Evolutionary conservation across 2,113 vertebrate species (phyloP).

Genomic region (Murina feae): DNA sequence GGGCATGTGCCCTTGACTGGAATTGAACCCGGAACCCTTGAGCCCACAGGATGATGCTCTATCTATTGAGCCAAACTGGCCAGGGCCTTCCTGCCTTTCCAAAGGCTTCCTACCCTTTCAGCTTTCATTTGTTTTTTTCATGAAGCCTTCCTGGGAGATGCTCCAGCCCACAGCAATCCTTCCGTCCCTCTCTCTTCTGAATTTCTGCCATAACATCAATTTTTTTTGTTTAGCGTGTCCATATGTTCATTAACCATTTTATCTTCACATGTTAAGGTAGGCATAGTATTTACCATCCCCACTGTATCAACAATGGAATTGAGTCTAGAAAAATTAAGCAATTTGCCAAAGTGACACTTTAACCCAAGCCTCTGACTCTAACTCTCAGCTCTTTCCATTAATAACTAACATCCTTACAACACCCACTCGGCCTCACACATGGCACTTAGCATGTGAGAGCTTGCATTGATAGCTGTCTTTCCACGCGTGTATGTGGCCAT

Average conservation of each 20-base stretch:
- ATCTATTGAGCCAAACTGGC: too few species aligned
- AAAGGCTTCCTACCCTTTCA: not conserved
- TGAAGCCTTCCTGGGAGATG: not conserved
- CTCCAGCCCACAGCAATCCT: not conserved
- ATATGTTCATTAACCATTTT: not conserved
- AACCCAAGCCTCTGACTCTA: not conserved
- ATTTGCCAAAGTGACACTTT: not conserved
- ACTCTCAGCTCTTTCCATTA: not conserved
- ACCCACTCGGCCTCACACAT: not conserved
- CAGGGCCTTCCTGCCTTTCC: not conserved
- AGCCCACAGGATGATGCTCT: too few species aligned
- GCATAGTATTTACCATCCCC: not conserved
- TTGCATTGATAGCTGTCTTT: not conserved
- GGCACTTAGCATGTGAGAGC: not conserved
- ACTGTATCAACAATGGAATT: not conserved
- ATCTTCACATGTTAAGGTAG: not conserved
- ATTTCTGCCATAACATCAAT: not conserved
- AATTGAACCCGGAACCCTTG: too few species aligned
- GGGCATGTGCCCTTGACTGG: too few species aligned
- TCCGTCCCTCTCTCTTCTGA: not conserved
- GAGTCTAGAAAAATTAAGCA: not conserved
- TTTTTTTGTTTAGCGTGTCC: not conserved
- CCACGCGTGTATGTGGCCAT: rapidly evolving
- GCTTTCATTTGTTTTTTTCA: not conserved
- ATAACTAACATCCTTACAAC: not conserved